A percentile compares a stretch with the other conserved stretches of the same genome.
These are phyloP conservation scores for Andrena bicolor DNA, from an alignment of 2,888 invertebrate species.

Conservation along the genomic window DNA sequence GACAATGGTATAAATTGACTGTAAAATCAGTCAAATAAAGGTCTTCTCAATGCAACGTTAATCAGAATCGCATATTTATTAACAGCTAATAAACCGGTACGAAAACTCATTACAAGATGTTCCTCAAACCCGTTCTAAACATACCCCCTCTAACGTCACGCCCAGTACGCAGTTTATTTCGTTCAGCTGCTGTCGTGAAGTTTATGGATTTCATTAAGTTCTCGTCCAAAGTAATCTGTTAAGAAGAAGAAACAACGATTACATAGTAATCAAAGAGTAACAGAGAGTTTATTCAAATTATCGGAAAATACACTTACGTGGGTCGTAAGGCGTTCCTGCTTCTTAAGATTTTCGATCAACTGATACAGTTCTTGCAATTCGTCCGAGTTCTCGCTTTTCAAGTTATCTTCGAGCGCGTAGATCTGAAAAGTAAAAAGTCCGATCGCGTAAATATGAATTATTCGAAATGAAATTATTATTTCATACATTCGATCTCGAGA, in stretches of 20 bases:
- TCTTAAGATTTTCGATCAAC: not conserved
- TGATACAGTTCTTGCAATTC: accelerated
- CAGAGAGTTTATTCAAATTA: not conserved
- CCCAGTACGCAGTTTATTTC: not conserved
- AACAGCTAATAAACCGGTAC: not conserved
- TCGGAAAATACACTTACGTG: slow-evolving; percentile 8
- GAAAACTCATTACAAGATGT: slow-evolving; percentile 13
- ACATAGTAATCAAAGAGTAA: not conserved
- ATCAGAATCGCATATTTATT: not conserved
- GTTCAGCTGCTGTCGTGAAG: not conserved
- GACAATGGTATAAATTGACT: not conserved
- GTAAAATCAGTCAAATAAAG: not conserved
- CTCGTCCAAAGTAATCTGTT: slow-evolving; percentile 19
- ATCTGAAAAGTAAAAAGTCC: slow-evolving; percentile 18
- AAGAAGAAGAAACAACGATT: not conserved
- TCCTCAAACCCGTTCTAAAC: not conserved
- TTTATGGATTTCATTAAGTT: not conserved
- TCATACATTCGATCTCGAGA: not conserved
- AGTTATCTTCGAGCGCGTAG: not conserved
- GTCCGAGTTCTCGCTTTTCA: accelerated
- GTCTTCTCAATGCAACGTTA: not conserved
- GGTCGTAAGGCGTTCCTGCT: not conserved
- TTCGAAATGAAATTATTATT: not conserved
- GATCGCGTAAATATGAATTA: not conserved
- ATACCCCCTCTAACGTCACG: not conserved